Evolutionary conservation across 2,113 vertebrate species (phyloP).

Genomic region (Puffinus mauretanicus): DNA sequence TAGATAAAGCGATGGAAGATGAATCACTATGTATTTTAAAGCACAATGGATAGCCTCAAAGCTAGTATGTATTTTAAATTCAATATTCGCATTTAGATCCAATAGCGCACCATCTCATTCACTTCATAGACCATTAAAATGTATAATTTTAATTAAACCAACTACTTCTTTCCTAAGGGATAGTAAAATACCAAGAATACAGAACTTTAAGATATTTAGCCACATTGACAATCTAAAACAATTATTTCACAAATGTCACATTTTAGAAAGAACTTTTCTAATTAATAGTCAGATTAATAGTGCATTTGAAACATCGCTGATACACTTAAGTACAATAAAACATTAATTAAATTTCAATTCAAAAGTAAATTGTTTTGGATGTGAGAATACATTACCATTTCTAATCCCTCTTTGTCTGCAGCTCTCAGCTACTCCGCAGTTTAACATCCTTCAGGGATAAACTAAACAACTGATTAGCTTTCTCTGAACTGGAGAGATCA

Average conservation of each 20-base stretch:
- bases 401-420: background rate
- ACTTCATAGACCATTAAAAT: constrained; percentile 53
- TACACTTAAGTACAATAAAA: constrained; percentile 2
- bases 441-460: background rate
- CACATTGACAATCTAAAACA: background rate
- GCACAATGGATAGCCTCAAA: constrained; percentile 21
- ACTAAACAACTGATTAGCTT: background rate
- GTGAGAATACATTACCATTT: background rate
- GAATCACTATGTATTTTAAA: background rate
- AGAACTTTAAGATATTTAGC: background rate
- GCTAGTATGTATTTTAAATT: background rate
- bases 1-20: background rate
- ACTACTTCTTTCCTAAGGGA: constrained; percentile 15
- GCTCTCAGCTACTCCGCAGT: background rate
- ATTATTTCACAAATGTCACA: background rate
- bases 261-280: constrained; percentile 12
- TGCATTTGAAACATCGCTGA: background rate
- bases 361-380: background rate
- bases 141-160: constrained; percentile 65
- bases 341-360: background rate
- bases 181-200: background rate
- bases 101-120: constrained; percentile 8
- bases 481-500: background rate
- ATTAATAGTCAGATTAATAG: constrained; percentile 10
- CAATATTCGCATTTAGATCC: background rate